Conservation (phyloP, 2,113 vertebrate species). For the Thamnophis sirtalis region DNA sequence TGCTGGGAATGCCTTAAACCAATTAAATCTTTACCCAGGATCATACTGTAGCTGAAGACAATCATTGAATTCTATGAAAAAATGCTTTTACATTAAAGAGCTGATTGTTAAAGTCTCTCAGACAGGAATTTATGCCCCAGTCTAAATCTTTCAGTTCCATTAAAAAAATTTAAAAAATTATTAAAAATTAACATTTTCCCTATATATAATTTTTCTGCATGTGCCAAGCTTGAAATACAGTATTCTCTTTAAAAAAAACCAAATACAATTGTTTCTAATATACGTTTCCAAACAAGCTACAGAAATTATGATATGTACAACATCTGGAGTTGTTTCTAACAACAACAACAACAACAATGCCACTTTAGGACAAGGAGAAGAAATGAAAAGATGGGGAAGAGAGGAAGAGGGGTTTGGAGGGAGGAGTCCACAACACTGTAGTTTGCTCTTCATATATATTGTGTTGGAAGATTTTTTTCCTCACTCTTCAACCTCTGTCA, state of each 20-base stretch:
- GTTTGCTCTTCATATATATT: neutral
- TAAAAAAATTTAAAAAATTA: neutral
- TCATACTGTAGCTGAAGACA: neutral
- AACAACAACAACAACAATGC: neutral
- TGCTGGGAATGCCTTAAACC: neutral
- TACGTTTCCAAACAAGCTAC: neutral
- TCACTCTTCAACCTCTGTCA: neutral
- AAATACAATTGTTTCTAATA: neutral
- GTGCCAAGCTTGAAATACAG: neutral
- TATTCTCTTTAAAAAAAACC: neutral
- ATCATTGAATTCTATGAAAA: neutral
- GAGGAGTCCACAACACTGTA: neutral
- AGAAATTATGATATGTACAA: neutral
- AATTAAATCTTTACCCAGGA: neutral
- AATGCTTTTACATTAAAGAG: neutral
- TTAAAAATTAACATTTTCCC: neutral
- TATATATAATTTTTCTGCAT: neutral
- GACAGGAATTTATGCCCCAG: neutral
- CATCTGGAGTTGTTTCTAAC: neutral
- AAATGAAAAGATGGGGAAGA: neutral
- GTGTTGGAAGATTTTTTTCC: too few species aligned
- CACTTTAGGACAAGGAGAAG: neutral
- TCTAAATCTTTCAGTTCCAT: neutral
- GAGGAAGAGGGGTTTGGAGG: neutral
- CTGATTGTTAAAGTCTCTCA: neutral